phyloP scores from a whole-genome alignment of 2,797 vertebrate species.

The Cheirogaleus major region DNA sequence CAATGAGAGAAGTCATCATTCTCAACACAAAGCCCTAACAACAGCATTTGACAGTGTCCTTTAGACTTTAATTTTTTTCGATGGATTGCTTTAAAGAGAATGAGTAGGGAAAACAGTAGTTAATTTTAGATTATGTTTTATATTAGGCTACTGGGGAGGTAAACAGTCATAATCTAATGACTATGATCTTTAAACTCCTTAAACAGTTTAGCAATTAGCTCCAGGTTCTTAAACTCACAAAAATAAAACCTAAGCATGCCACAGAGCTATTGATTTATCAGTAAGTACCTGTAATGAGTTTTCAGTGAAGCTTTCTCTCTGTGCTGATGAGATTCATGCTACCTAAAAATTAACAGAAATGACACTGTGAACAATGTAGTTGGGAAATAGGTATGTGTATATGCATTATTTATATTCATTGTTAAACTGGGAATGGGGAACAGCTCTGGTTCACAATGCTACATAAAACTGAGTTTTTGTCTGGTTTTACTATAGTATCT shows the following conservation, averaged over 20 bases:
- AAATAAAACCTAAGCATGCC: constrained; percentile 86
- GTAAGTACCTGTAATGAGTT: constrained; percentile 83
- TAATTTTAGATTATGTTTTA: constrained; percentile 81
- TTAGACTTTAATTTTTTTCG: constrained; percentile 75
- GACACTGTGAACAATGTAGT: constrained; percentile 95
- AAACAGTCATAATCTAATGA: constrained; percentile 82
- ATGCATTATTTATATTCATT: constrained; percentile 87
- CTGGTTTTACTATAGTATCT: constrained; percentile 81
- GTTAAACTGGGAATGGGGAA: constrained; percentile 79
- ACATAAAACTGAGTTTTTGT: constrained; percentile 77
- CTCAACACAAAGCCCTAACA: constrained; percentile 75
- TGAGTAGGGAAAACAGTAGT: constrained; percentile 75
- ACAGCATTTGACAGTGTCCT: constrained; percentile 80
- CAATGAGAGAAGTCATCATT: constrained; percentile 64
- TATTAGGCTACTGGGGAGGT: constrained; percentile 82
- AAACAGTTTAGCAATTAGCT: constrained; percentile 77
- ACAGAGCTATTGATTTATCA: constrained; percentile 85
- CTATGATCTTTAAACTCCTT: constrained; percentile 79
- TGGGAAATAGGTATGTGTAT: constrained; percentile 90
- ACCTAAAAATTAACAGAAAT: constrained; percentile 92
- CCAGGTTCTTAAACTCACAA: constrained; percentile 80
- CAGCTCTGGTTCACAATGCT: constrained; percentile 83
- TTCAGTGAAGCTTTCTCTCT: constrained; percentile 87
- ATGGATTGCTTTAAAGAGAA: constrained; percentile 79
- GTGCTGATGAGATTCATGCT: constrained; percentile 88